Conservation (phyloP, 2,888 invertebrate species). For the Chrysopilus asiliformis region DNA sequence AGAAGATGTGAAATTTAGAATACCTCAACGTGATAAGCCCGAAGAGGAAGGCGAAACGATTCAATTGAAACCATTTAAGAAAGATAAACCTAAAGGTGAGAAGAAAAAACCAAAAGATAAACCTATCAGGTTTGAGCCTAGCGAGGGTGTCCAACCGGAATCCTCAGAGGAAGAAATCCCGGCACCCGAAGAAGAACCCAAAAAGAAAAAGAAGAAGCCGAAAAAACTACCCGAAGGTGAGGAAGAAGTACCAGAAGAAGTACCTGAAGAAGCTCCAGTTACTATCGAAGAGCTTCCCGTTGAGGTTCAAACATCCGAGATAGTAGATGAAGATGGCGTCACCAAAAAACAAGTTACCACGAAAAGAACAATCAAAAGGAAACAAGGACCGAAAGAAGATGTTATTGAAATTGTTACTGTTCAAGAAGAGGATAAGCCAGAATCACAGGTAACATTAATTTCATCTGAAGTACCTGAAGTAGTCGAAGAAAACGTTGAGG, state of each 20-base stretch:
- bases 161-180: conserved; percentile 22
- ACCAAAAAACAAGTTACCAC: conserved; percentile 26
- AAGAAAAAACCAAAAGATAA: conserved; percentile 20
- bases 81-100: conserved; percentile 20
- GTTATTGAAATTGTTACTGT: conserved; percentile 33
- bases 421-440: conserved; percentile 31
- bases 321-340: conserved; percentile 26
- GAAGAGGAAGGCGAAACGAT: conserved; percentile 24
- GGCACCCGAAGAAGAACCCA: conserved; percentile 18
- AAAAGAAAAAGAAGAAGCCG: conserved; percentile 15
- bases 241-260: conserved; percentile 25
- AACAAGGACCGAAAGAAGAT: conserved; percentile 34
- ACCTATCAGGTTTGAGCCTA: conserved; percentile 17
- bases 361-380: conserved; percentile 33
- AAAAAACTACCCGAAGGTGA: conserved; percentile 10
- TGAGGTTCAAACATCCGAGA: conserved; percentile 30
- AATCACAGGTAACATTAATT: conserved; percentile 35
- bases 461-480: conserved; percentile 31
- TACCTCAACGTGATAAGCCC: conserved; percentile 6
- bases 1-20: conserved; percentile 19
- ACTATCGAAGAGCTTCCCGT: conserved; percentile 29
- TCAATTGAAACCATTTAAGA: conserved; percentile 16
- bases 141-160: conserved; percentile 17
- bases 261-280: conserved; percentile 17
- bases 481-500: conserved; percentile 20